A percentile compares a stretch with the other conserved stretches of the same genome.
Conservation (phyloP, 2,113 vertebrate genomes). For the Gasterosteus aculeatus region DNA sequence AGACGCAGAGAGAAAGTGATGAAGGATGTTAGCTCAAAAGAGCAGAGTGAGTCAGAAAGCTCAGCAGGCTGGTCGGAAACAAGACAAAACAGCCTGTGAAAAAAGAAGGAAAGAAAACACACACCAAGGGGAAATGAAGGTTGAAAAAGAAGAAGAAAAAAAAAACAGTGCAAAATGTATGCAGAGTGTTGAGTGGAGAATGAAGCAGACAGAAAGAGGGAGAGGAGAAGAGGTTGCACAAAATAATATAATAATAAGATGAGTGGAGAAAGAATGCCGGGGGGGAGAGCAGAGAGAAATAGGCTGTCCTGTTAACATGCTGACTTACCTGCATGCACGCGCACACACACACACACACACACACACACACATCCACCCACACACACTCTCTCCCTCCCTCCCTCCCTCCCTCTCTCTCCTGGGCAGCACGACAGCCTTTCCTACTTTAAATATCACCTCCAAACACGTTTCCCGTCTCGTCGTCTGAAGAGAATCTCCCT, state of each 20-base stretch:
- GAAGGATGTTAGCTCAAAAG: conserved; percentile 5
- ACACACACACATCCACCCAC: not conserved
- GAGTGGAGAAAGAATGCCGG: conserved; percentile 44
- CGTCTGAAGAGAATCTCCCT: conserved; percentile 41
- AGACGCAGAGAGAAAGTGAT: conserved; percentile 24
- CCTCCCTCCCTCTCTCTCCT: not conserved
- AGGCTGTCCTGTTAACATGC: conserved; percentile 62
- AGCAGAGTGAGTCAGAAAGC: conserved; percentile 3
- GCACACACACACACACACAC: not conserved
- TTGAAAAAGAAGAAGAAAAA: not conserved
- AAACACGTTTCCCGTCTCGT: conserved; percentile 45
- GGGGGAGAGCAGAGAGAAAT: conserved; percentile 48
- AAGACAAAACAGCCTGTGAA: conserved; percentile 39
- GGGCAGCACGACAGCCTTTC: conserved; percentile 49
- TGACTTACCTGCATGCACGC: conserved; percentile 40
- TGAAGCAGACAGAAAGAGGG: conserved; percentile 37
- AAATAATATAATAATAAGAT: conserved; percentile 54
- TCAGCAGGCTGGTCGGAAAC: conserved; percentile 16
- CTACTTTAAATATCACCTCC: conserved; percentile 64
- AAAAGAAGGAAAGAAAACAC: not conserved
- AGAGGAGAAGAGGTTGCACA: conserved; percentile 44
- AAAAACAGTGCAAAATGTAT: not conserved
- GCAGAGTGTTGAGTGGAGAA: conserved; percentile 26
- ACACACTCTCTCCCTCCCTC: not conserved
- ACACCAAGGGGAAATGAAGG: conserved; percentile 19